Percentiles rank a stretch among this genome's conserved stretches.
Evolutionary conservation across 2,888 invertebrate genomes (phyloP).

Genomic region (Notodonta ziczac): DNA sequence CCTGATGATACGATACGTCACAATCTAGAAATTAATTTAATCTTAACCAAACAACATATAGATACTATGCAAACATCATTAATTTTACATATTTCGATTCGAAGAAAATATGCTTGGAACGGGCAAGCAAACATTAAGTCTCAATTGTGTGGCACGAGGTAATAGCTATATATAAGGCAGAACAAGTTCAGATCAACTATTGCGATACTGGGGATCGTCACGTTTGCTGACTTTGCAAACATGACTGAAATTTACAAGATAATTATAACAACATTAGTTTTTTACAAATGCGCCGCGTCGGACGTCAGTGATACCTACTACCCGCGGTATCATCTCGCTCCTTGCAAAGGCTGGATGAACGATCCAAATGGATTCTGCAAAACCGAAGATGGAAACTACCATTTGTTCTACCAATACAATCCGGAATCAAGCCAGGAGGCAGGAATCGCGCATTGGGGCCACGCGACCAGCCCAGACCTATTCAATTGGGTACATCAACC

Average conservation of each 20-base stretch:
- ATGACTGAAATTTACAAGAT: constrained; percentile 28
- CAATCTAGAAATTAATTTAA: too few species aligned
- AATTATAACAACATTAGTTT: constrained; percentile 38
- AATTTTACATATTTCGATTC: too few species aligned
- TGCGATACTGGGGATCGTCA: constrained; percentile 20
- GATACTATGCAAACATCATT: not conserved
- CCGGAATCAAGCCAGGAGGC: constrained; percentile 62
- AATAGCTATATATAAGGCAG: constrained; percentile 36
- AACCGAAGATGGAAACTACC: constrained; percentile 62
- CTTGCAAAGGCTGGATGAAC: constrained; percentile 79
- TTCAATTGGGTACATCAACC: constrained; percentile 75
- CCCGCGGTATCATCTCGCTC: constrained; percentile 66
- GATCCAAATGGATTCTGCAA: constrained; percentile 82
- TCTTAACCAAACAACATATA: not conserved
- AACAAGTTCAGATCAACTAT: constrained; percentile 31
- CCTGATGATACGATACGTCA: too few species aligned
- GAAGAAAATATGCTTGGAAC: not conserved
- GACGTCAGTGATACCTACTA: constrained; percentile 46
- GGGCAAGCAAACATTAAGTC: not conserved
- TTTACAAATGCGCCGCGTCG: constrained; percentile 32
- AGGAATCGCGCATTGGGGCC: constrained; percentile 79
- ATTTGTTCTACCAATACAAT: constrained; percentile 80
- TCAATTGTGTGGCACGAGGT: constrained; percentile 28
- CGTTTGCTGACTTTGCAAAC: constrained; percentile 11
- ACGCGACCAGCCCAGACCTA: constrained; percentile 73